These are phyloP conservation scores for Alexandromys oeconomus DNA, from an alignment of 2,797 vertebrate genomes.

Conservation along the genomic window DNA sequence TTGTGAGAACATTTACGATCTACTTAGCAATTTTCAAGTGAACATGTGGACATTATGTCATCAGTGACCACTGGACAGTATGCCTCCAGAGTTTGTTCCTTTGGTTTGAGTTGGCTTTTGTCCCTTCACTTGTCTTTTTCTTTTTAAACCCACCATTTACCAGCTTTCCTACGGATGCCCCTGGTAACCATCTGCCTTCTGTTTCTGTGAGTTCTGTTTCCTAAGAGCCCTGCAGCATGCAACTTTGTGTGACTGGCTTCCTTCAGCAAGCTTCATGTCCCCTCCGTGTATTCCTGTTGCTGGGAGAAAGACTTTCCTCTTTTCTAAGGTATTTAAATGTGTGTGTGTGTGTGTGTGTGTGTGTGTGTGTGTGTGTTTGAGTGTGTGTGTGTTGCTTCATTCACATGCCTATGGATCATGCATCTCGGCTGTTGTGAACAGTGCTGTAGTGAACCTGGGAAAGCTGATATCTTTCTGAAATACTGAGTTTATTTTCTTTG, in stretches of 20 bases:
- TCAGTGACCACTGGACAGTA: not conserved
- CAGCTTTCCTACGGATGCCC: not conserved
- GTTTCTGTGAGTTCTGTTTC: not conserved
- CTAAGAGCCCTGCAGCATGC: not conserved
- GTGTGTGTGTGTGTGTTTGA: not conserved
- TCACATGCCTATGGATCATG: not conserved
- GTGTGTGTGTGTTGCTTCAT: not conserved
- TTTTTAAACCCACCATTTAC: not conserved
- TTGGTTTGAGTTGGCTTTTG: not conserved
- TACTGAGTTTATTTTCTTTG: not conserved
- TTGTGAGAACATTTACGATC: not conserved
- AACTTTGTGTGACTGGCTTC: not conserved
- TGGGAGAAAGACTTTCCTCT: not conserved
- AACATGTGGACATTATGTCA: not conserved
- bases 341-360: no score
- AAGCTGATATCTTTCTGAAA: not conserved
- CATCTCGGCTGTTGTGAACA: not conserved
- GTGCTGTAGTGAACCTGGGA: not conserved
- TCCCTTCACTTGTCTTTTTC: not conserved
- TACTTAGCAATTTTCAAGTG: not conserved
- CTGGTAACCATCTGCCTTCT: not conserved
- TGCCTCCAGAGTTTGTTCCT: not conserved
- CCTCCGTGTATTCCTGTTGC: not conserved
- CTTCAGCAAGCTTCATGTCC: no score
- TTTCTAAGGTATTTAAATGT: not conserved